Conservation (phyloP, 2,797 vertebrate genomes). For the Melanotaenia nigrans region DNA sequence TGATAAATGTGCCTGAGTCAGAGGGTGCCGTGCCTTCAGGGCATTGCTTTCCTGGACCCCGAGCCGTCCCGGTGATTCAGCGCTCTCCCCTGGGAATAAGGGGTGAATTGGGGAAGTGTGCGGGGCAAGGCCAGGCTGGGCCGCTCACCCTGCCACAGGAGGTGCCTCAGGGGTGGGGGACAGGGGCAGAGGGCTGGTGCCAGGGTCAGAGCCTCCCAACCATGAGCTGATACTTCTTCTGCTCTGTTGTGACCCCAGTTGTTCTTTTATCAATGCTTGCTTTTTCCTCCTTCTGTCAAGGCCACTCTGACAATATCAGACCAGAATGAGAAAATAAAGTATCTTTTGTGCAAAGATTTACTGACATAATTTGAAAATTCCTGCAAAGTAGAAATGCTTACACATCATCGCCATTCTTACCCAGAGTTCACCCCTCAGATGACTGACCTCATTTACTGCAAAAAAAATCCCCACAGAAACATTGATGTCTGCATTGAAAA, state of each 20-base stretch:
- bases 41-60: conserved; percentile 56
- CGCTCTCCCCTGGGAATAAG: conserved; percentile 73
- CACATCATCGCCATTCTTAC: conserved; percentile 61
- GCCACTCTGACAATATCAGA: conserved; percentile 64
- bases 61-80: conserved; percentile 71
- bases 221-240: conserved; percentile 81
- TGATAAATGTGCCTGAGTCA: conserved; percentile 87
- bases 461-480: conserved; percentile 16
- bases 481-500: conserved; percentile 3
- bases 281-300: conserved; percentile 76
- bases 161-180: conserved; percentile 84
- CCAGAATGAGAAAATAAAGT: conserved; percentile 48
- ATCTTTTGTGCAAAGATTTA: conserved; percentile 79
- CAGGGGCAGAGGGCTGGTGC: conserved; percentile 88
- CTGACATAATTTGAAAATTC: conserved; percentile 74
- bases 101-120: conserved; percentile 84
- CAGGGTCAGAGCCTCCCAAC: conserved; percentile 84
- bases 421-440: conserved; percentile 51
- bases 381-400: conserved; percentile 67
- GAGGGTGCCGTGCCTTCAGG: conserved; percentile 77
- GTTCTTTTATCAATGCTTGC: conserved; percentile 83
- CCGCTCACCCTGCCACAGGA: conserved; percentile 77
- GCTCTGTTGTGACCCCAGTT: conserved; percentile 85
- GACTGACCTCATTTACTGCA: conserved; percentile 21
- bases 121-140: conserved; percentile 71